Base-by-base conservation (phyloP, 2,797 vertebrate species). In the Gouania willdenowi region DNA sequence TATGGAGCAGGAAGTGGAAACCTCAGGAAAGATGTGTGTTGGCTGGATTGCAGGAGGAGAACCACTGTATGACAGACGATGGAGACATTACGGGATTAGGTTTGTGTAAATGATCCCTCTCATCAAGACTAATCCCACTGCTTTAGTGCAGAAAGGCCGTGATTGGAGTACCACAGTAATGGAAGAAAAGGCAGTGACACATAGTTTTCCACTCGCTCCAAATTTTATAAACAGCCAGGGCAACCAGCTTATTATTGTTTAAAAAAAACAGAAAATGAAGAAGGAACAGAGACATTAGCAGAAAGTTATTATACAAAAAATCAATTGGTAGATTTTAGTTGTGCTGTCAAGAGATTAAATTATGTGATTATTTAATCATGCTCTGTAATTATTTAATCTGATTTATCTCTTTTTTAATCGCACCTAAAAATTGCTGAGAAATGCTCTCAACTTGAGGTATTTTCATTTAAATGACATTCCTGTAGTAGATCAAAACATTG, bases 131-230 rank as follows among this genome's bases (percentile, higher is more conserved):
- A 78, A 79, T 81, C 79, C 35, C 1, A 34, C 50, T 2, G 60
- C 52, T 66, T 81, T 56, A 40, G 25, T 41, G 31, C 52, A 83
- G 57, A 74, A 64, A 70, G 39, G 36, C 52, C 24, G 34, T 71
- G 70, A 81, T 70, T 82, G 64, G 51, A 47, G 23, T 64, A 59
- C 38, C 34, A 21, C 5, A 27, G 44, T 36, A 51, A 61, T 54
- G 75, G 68, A 82, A 76, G 62, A 54, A 63, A 13, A 63, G 41
- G 56, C 33, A 54, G 28, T 75, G 69, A 76, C 63, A 52, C 56
- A 65, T 41, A 54, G 62, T 72, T 78, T 81, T 81, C 78, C 72
- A 67, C 23, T 31, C 48, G 62, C 31, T 60, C 46, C 58, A 51
- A 55, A 62, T 36, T 14, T 59, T 31, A 70, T 55, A 45, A 34